phyloP scores from a whole-genome alignment of 2,888 invertebrate genomes.

The Hydraecia micacea region DNA sequence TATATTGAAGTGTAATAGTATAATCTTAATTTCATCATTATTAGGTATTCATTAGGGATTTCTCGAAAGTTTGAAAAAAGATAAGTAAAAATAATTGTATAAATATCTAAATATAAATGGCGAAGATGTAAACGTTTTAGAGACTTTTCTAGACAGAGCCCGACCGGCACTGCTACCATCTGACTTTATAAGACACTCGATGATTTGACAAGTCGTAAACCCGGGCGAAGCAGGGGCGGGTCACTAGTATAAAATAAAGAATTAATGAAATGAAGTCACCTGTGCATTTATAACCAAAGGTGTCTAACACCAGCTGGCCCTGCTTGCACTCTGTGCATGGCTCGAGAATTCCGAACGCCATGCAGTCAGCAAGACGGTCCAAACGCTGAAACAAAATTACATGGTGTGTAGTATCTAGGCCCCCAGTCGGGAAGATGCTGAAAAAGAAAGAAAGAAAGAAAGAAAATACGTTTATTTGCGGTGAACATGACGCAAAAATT shows the following conservation, averaged over 20 bases:
- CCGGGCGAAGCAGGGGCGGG: not conserved
- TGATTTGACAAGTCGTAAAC: not conserved
- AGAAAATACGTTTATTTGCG: no score
- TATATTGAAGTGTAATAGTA: not conserved
- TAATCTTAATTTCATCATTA: not conserved
- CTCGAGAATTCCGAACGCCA: constrained; percentile 96
- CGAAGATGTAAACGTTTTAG: not conserved
- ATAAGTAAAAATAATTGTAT: not conserved
- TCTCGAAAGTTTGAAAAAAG: not conserved
- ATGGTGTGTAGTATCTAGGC: not conserved
- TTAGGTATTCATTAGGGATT: no score
- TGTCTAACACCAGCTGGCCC: constrained; percentile 93
- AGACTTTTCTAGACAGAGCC: no score
- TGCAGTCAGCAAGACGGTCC: constrained; percentile 94
- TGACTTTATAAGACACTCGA: no score
- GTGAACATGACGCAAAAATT: no score
- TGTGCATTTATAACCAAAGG: constrained; percentile 95
- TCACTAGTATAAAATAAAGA: not conserved
- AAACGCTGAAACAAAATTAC: constrained; percentile 90
- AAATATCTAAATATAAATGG: not conserved
- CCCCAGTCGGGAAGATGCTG: not conserved
- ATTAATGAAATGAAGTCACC: constrained; percentile 84
- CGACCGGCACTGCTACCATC: no score
- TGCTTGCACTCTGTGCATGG: constrained; percentile 94
- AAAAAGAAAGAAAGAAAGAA: no score